A percentile compares a stretch with the other conserved stretches of the same genome.
These are phyloP conservation scores for Diplogasteroides magnus DNA, from an alignment of 1,140 invertebrate genomes.

Conservation along the genomic window DNA sequence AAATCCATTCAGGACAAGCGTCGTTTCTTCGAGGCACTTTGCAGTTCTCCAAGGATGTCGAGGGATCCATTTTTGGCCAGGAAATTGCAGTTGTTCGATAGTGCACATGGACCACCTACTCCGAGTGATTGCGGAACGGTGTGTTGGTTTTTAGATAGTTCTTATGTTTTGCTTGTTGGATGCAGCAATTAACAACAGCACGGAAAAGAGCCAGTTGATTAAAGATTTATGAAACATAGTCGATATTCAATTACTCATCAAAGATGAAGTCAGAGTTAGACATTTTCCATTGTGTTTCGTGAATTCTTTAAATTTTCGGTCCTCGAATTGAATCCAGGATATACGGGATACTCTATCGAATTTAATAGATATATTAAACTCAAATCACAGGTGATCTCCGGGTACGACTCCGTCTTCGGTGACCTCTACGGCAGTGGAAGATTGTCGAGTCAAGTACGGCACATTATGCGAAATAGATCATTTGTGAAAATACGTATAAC, in stretches of 20 bases:
- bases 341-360: too few relatives aligned
- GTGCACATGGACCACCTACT: not conserved
- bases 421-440: not conserved
- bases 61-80: not conserved
- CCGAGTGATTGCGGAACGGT: not conserved
- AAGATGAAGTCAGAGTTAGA: too few relatives aligned
- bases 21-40: not conserved
- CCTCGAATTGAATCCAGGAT: too few relatives aligned
- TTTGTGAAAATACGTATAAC: too few relatives aligned
- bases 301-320: too few relatives aligned
- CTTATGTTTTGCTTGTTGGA: not conserved
- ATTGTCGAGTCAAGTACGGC: not conserved
- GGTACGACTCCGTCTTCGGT: not conserved
- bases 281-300: too few relatives aligned
- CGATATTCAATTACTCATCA: too few relatives aligned
- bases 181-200: not conserved
- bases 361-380: too few relatives aligned
- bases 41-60: not conserved
- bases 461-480: too few relatives aligned
- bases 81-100: not conserved
- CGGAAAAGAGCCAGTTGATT: not conserved
- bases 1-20: not conserved
- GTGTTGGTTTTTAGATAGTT: not conserved
- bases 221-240: too few relatives aligned
- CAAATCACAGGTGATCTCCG: not conserved